phyloP scores from a whole-genome alignment of 2,113 vertebrate species.

The Boleophthalmus pectinirostris region DNA sequence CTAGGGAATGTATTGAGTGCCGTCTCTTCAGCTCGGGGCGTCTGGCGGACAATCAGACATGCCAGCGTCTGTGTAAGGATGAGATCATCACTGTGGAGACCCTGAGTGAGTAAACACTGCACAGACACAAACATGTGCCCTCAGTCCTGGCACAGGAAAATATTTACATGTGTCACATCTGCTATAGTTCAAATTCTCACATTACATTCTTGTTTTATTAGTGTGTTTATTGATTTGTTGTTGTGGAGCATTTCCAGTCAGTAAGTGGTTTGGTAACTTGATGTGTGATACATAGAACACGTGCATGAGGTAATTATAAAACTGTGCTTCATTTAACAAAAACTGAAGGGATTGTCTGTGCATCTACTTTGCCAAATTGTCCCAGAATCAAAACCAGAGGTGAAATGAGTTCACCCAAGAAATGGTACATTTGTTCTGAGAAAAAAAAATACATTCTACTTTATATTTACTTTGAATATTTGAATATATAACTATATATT shows the following conservation, averaged over 20 bases:
- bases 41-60: slow-evolving; percentile 92
- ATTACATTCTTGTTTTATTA: slow-evolving; percentile 18
- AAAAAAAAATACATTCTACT: no score
- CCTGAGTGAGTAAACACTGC: slow-evolving; percentile 80
- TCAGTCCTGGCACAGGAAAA: slow-evolving; percentile 5
- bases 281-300: slow-evolving; percentile 8
- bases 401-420: no score
- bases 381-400: neutral
- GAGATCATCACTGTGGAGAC: slow-evolving; percentile 88
- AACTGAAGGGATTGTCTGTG: neutral
- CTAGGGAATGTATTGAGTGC: slow-evolving; percentile 95
- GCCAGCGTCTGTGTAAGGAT: slow-evolving; percentile 92
- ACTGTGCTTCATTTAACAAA: neutral
- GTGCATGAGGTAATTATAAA: neutral
- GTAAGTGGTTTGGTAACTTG: neutral
- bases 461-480: no score
- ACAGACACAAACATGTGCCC: slow-evolving; percentile 12
- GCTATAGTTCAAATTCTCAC: slow-evolving; percentile 20
- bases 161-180: slow-evolving; percentile 37
- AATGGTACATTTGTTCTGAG: no score
- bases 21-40: slow-evolving; percentile 85
- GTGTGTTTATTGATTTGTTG: neutral
- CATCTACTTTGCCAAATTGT: neutral
- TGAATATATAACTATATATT: no score
- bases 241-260: neutral